Base-by-base conservation (phyloP, 2,113 vertebrate genomes). In the Mola mola region DNA sequence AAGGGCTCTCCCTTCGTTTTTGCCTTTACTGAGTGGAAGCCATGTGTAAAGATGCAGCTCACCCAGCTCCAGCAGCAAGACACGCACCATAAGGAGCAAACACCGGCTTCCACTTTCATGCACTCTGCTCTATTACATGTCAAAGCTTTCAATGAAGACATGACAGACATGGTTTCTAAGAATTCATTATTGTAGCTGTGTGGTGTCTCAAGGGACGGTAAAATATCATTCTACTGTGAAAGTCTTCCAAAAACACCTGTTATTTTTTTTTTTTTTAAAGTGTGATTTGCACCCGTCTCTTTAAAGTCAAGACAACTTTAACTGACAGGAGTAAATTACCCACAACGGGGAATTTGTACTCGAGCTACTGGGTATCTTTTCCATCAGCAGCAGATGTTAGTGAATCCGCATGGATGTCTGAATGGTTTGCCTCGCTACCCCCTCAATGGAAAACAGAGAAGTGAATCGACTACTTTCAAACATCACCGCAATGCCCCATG, bases 331-430 rank as follows among this genome's bases (percentile, higher is more conserved):
- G 59, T 31, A 72, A 65, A 84, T 57, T 49, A 37, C 72, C 61
- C 64, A 55, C 53, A 72, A 57, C 41, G 48, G 66, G 63, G 38
- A 53, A 67, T 46, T 59, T 42, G 42, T 55, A 26, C 47, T 75
- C 28, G 61, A 71, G 78, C 66, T 58, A 78, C 66, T 56, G 47
- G 56, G 49, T 50, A 48, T 77, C 46, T 63, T 58, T 79, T 58
- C 44, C 74, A 75, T 81, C 73, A 37, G 75, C 38, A 17, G 79
- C 87, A 90, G 89, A 83, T 87, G 87, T 89, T 79, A 69, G 68
- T 57, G 79, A 84, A 74, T 74, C 75, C 81, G 47, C 79, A 31
- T 25, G 16, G 72, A 52, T 31, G 40, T 58, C 60, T 84, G 82
- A 82, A 82, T 71, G 70, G 33, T 3, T 3, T 7, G 12, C 10